Evolutionary conservation across 1,140 invertebrate genomes (phyloP).

Genomic region (Daktulosphaira vitifoliae): DNA sequence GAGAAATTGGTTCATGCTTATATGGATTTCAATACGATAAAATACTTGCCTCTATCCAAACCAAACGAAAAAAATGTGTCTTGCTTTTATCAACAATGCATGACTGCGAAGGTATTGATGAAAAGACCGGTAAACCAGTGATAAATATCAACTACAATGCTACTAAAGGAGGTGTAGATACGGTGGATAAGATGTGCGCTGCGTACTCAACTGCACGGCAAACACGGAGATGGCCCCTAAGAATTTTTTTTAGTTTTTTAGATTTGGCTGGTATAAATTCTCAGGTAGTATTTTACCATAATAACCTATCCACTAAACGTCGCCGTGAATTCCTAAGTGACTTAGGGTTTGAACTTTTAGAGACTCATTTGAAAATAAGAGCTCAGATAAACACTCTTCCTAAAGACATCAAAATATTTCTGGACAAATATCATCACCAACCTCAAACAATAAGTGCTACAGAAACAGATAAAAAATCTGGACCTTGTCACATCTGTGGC

Average conservation of each 20-base stretch:
- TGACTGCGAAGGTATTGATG: conserved; percentile 36
- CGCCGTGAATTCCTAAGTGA: too few species aligned
- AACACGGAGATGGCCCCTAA: conserved; percentile 40
- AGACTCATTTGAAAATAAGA: too few species aligned
- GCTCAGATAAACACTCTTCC: too few species aligned
- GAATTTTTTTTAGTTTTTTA: conserved; percentile 35
- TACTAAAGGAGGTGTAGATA: conserved; percentile 44
- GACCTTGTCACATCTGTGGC: too few species aligned
- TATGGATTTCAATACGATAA: conserved; percentile 27
- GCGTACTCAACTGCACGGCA: conserved; percentile 37
- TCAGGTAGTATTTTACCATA: too few species aligned
- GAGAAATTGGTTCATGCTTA: conserved; percentile 10
- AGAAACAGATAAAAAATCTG: too few species aligned
- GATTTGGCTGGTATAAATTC: background rate
- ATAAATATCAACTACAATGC: conserved; percentile 43
- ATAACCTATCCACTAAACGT: too few species aligned
- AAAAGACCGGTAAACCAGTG: conserved; percentile 40
- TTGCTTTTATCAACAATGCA: conserved; percentile 39
- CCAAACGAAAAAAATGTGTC: conserved; percentile 40
- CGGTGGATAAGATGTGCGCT: conserved; percentile 41
- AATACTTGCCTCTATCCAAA: conserved; percentile 32
- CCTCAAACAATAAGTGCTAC: too few species aligned
- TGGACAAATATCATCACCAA: too few species aligned
- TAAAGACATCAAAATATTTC: too few species aligned
- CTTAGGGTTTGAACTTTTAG: too few species aligned